Percentiles rank a stretch among this genome's conserved stretches.
Conservation (phyloP, 2,113 vertebrate genomes). For the Puma concolor region DNA sequence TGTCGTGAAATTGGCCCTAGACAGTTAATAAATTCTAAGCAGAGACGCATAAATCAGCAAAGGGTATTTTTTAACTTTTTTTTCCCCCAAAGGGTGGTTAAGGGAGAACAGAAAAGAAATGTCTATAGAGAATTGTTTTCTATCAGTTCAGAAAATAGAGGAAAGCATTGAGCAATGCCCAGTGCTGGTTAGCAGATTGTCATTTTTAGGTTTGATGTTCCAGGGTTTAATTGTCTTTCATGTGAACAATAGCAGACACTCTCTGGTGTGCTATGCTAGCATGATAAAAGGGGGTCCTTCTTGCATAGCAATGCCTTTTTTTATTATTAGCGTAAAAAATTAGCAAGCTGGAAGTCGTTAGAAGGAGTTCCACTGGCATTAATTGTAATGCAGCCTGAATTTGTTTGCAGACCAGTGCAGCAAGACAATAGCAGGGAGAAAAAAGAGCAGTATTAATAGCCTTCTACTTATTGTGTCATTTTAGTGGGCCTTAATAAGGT, state of each 20-base stretch:
- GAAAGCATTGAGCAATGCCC: conserved; percentile 87
- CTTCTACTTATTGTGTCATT: conserved; percentile 92
- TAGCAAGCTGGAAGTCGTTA: conserved; percentile 95
- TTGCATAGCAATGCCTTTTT: conserved; percentile 94
- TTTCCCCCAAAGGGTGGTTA: conserved; percentile 73
- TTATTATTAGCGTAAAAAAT: conserved; percentile 96
- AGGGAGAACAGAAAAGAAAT: conserved; percentile 74
- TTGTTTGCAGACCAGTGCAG: conserved; percentile 90
- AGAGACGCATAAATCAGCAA: conserved; percentile 89
- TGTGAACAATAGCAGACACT: conserved; percentile 93
- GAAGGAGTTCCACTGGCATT: conserved; percentile 89
- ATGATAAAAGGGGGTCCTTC: conserved; percentile 89
- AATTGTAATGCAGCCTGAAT: conserved; percentile 90
- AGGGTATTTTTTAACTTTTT: conserved; percentile 82
- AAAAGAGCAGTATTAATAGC: conserved; percentile 90
- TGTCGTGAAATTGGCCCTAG: conserved; percentile 85
- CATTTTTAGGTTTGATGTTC: conserved; percentile 94
- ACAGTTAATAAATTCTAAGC: conserved; percentile 91
- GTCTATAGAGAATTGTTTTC: conserved; percentile 91
- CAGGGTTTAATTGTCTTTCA: conserved; percentile 96
- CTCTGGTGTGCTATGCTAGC: conserved; percentile 89
- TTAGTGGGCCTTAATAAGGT: conserved; percentile 92
- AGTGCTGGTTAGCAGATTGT: conserved; percentile 92
- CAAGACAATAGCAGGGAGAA: conserved; percentile 90
- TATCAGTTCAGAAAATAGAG: conserved; percentile 88